Conservation (phyloP, 2,888 invertebrate species). For the Achlya flavicornis region DNA sequence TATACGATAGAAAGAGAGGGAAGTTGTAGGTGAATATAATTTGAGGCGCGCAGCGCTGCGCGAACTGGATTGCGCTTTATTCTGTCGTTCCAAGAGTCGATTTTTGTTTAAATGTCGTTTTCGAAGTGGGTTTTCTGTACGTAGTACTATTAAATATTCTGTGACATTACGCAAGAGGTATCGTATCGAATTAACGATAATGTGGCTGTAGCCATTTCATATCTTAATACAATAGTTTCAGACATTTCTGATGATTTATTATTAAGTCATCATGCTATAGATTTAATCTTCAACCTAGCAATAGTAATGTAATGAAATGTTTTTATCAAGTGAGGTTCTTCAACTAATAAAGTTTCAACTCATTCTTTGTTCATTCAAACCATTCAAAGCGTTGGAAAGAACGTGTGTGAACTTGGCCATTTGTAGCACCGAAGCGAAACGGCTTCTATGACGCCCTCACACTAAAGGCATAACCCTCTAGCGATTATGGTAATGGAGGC, state of each 20-base stretch:
- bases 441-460: slow-evolving; percentile 31
- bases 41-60: too few relatives aligned
- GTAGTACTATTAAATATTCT: too few relatives aligned
- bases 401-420: slow-evolving; percentile 54
- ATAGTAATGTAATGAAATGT: neutral
- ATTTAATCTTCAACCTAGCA: neutral
- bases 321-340: slow-evolving; percentile 19
- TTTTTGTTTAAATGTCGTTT: too few relatives aligned
- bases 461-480: slow-evolving; percentile 32
- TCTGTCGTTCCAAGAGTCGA: too few relatives aligned
- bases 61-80: too few relatives aligned
- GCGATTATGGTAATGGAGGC: slow-evolving; percentile 30
- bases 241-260: neutral
- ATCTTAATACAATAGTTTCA: neutral
- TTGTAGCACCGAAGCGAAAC: slow-evolving; percentile 32
- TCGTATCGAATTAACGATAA: neutral
- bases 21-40: too few relatives aligned
- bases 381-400: slow-evolving; percentile 49
- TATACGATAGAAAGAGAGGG: too few relatives aligned
- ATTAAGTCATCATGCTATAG: neutral
- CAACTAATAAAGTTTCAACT: slow-evolving; percentile 36
- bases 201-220: neutral
- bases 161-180: neutral
- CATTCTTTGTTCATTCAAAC: slow-evolving; percentile 57
- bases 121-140: too few relatives aligned